Evolutionary conservation across 2,797 vertebrate species (phyloP).

Genomic region (Acridotheres tristis): DNA sequence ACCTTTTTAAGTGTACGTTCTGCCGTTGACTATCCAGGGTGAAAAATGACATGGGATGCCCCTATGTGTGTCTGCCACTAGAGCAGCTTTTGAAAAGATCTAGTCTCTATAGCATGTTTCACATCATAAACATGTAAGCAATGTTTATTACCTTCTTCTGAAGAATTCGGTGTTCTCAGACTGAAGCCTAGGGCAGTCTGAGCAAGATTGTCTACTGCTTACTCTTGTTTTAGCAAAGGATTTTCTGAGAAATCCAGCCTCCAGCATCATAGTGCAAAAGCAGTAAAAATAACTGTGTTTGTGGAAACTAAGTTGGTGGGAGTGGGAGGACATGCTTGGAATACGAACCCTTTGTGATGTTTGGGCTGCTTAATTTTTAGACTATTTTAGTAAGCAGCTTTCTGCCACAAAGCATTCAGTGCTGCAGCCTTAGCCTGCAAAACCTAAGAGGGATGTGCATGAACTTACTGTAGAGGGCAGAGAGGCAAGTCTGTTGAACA

Average conservation of each 20-base stretch:
- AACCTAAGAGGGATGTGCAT: not conserved
- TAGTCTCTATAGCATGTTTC: not conserved
- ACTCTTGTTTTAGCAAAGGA: not conserved
- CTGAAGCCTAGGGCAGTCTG: not conserved
- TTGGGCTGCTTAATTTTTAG: not conserved
- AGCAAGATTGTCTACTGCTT: not conserved
- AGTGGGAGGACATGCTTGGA: not conserved
- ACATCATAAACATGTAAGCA: not conserved
- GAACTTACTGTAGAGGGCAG: not conserved
- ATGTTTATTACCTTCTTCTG: not conserved
- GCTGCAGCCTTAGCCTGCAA: not conserved
- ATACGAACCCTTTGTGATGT: not conserved
- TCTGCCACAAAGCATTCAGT: not conserved
- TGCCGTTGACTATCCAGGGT: not conserved
- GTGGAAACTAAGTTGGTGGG: not conserved
- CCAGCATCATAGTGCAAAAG: not conserved
- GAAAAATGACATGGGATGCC: not conserved
- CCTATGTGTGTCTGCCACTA: not conserved
- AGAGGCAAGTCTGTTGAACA: not conserved
- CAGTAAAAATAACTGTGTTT: not conserved
- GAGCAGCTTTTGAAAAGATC: not conserved
- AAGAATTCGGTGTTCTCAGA: fast-evolving
- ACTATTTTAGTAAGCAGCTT: not conserved
- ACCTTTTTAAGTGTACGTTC: not conserved
- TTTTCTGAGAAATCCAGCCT: not conserved